Base-by-base conservation (phyloP, 2,888 invertebrate species). In the Agonopterix arenella region DNA sequence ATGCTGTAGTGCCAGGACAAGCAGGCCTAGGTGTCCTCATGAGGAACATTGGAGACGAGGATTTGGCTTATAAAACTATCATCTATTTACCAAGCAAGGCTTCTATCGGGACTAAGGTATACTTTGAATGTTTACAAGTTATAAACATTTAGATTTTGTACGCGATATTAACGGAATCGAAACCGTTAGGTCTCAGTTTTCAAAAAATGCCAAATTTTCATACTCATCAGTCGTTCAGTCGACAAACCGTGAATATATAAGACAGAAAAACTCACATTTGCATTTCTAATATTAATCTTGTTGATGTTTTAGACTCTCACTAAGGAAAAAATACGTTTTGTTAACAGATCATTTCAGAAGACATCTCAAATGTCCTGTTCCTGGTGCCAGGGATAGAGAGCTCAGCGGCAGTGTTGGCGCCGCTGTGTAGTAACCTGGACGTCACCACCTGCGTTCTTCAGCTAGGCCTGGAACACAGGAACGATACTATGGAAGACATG, bases 301-400 rank as follows among this genome's bases (percentile, higher is more conserved):
- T n/a, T n/a, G n/a, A n/a, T n/a, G n/a, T 28, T 28, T 28, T 28
- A 28, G 7, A 28, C 28, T 7, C 1, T 28, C n/a, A n/a, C n/a
- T n/a, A n/a, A n/a, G n/a, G 13, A 2, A 28, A 28, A 28, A 7
- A 28, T 4, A 28, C 28, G 5, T 28, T 4, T 28, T 28, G 28
- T 28, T 28, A 28, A 28, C 28, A 28, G 28, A 28, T 28, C 7
- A 5, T 1, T 28, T 4, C 28, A 28, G 28, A 28, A 28, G 5
- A 28, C 28, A 28, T 5, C 28, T 2, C 28, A 79, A 4, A 81
- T 89, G 8, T 75, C 11, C n/a, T 92, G 63, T 90, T 92, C 64
- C 76, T 93, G 59, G 74, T 94, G 55, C 93, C 94, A 0, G 94
- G 94, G 1, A 68, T 94, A 38, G 94, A 94, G 73, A 94, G 94